Conservation (phyloP, 2,888 invertebrate species). For the Drosophila anomalata region DNA sequence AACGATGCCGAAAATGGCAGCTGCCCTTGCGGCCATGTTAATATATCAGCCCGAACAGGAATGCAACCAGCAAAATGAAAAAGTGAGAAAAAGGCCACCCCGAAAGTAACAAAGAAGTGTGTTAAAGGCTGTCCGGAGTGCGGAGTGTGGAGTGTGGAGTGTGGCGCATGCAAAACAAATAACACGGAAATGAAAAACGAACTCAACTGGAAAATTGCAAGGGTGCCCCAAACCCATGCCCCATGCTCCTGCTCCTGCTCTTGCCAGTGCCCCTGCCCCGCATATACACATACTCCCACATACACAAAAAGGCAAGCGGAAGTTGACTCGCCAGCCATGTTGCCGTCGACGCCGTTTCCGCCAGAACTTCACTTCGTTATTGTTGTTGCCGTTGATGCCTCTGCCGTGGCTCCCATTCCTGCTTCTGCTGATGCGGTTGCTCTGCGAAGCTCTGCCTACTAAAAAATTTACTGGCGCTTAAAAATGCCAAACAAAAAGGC, state of each 20-base stretch:
- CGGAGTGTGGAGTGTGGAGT: neutral
- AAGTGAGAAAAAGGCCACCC: conserved; percentile 14
- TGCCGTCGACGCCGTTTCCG: conserved; percentile 69
- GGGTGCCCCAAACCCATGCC: conserved; percentile 16
- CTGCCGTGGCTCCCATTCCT: conserved; percentile 16
- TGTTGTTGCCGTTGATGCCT: conserved; percentile 24
- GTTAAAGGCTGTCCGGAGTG: conserved; percentile 8
- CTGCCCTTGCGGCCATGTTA: conserved; percentile 59
- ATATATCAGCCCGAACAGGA: conserved; percentile 59
- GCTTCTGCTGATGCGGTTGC: conserved; percentile 38
- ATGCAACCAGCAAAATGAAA: conserved; percentile 33
- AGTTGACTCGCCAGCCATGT: conserved; percentile 64
- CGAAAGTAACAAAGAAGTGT: conserved; percentile 30
- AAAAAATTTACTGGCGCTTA: conserved; percentile 68
- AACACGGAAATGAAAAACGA: conserved; percentile 78
- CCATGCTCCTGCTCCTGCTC: conserved; percentile 7
- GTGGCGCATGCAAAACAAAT: conserved; percentile 70
- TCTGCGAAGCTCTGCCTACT: conserved; percentile 58
- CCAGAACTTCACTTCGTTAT: conserved; percentile 32
- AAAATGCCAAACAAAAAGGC: conserved; percentile 50
- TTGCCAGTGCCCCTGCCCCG: conserved; percentile 5
- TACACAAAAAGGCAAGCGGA: conserved; percentile 47
- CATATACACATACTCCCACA: conserved; percentile 30
- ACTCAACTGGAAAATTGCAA: conserved; percentile 77
- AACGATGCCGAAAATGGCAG: conserved; percentile 56